Evolutionary conservation across 2,888 invertebrate species (phyloP), one percentile per base, ranked within the genome.

Genomic region (Caenorhabditis sulstoni): DNA sequence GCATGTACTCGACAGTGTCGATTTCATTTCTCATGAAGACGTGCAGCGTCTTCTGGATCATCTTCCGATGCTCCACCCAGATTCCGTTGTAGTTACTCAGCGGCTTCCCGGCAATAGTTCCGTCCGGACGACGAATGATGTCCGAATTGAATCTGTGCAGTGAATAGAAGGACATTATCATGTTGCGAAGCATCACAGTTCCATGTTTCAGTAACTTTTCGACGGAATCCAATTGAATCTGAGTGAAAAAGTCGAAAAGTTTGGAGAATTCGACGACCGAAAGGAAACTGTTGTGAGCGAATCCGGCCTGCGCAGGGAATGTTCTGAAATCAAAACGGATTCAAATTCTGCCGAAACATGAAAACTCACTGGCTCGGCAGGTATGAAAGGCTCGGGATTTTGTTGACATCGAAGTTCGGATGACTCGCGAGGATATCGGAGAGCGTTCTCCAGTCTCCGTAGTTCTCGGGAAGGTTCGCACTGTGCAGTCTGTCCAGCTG

Each of bases 31-130:
- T 49, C 35, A 67, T 14, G 18, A 58, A 67, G 4, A 58, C 67
- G 22, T 67, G 35, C 50, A 67, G 41, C 16, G 58, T 41, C 49
- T 67, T 67, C 50, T 67, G 67, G 41, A 67, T 41, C 0, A 67
- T 67, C 37, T 58, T 58, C 29, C 50, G 49, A n/a, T 67, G 67
- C 41, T 67, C 67, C 14, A 67, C 58, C 67, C 67, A 67, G 37
- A 67, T 14, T 57, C 66, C 59, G 35, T 59, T 59, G 35, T 66
- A 66, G 23, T 66, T 66, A 39, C 49, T 35, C 50, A 58, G 16
- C 14, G 59, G 68, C 29, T 68, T 66, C 7, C 66, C 66, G 0
- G 57, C 57, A 22, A 57, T 23, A 1, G 57, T 16, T 8, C 66
- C 66, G 57, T 66, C 66, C 4, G 47, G 47, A 18, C 66, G n/a